Evolutionary conservation across 1,140 invertebrate genomes (phyloP).

Genomic region (Scaptomyza graminum): DNA sequence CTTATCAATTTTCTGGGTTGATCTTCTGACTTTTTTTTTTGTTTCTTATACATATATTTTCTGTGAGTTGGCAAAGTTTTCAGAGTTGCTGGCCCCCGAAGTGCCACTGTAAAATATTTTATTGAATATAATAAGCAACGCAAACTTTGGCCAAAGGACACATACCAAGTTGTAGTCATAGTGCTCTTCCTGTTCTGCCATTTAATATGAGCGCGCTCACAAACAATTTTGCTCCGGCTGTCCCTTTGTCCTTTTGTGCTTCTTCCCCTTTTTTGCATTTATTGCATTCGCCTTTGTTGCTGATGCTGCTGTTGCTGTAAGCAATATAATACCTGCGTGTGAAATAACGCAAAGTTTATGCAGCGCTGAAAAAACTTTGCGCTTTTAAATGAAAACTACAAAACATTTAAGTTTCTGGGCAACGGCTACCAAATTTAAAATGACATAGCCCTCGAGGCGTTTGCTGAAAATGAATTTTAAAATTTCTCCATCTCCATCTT

Average conservation of each 20-base stretch:
- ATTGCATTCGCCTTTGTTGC: slow-evolving; percentile 72
- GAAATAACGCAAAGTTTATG: slow-evolving; percentile 80
- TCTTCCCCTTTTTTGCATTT: slow-evolving; percentile 35
- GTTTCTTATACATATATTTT: neutral
- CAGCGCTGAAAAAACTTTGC: slow-evolving; percentile 67
- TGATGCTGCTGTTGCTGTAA: slow-evolving; percentile 31
- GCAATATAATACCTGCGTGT: slow-evolving; percentile 79
- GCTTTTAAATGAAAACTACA: slow-evolving; percentile 78
- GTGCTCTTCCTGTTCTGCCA: slow-evolving; percentile 45
- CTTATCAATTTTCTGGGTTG: slow-evolving; percentile 39
- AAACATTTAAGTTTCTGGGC: slow-evolving; percentile 70
- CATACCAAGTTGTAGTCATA: slow-evolving; percentile 51
- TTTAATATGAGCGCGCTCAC: slow-evolving; percentile 71
- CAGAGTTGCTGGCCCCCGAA: slow-evolving; percentile 49
- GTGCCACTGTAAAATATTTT: slow-evolving; percentile 79
- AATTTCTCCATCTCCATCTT: slow-evolving; percentile 11
- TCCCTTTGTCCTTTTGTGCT: slow-evolving; percentile 1
- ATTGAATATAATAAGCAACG: slow-evolving; percentile 78
- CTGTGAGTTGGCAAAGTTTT: slow-evolving; percentile 41
- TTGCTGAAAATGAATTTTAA: slow-evolving; percentile 68
- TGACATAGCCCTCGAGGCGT: slow-evolving; percentile 45
- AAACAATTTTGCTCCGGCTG: slow-evolving; percentile 50
- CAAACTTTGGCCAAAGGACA: slow-evolving; percentile 69
- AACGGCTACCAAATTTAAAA: slow-evolving; percentile 66
- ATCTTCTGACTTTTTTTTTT: neutral